Evolutionary conservation across 2,888 invertebrate species (phyloP), one percentile per base, ranked within the genome.

Genomic region (Apomyelois bistriatella): DNA sequence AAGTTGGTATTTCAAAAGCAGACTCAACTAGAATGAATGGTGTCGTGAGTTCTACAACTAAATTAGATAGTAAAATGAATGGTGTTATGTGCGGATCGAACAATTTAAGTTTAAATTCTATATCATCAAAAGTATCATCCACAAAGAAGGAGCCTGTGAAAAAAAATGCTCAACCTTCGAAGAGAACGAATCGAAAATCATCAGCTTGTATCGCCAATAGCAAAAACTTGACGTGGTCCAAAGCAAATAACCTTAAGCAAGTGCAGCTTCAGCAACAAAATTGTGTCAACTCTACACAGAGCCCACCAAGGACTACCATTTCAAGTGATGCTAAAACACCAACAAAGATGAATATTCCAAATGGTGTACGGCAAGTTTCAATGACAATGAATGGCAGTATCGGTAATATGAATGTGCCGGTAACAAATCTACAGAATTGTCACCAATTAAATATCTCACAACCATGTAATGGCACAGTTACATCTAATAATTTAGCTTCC

Each of bases 211-310:
- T 88, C 49, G 89, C 89, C 15, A 90, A 89, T 60, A 88, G 80
- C 66, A 88, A 88, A 72, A 89, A 89, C 55, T 68, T 90, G 30
- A 85, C 88, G 4, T 90, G 89, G 89, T 89, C 89, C 12, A 90
- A 86, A 70, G 89, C 85, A 38, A 89, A 87, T 58, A 89, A 90
- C 61, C 71, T 89, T 1, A 90, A 90, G 66, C 87, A 86, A 72
- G 75, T 85, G 48, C 87, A 87, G 60, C 70, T 85, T 40, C 87
- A 87, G 56, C 82, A 87, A 65, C 85, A 87, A 70, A 87, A 80
- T 56, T 85, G 85, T 65, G 63, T 71, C n/a, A 87, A 85, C 58
- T 61, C 76, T 22, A 64, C 70, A 48, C 70, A 71, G 54, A 75
- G 60, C 54, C 58, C 76, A 17, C 55, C 76, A 10, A 61, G 65